These are phyloP conservation scores for Chrysemys picta DNA, from an alignment of 2,113 vertebrate genomes.

Conservation along the genomic window DNA sequence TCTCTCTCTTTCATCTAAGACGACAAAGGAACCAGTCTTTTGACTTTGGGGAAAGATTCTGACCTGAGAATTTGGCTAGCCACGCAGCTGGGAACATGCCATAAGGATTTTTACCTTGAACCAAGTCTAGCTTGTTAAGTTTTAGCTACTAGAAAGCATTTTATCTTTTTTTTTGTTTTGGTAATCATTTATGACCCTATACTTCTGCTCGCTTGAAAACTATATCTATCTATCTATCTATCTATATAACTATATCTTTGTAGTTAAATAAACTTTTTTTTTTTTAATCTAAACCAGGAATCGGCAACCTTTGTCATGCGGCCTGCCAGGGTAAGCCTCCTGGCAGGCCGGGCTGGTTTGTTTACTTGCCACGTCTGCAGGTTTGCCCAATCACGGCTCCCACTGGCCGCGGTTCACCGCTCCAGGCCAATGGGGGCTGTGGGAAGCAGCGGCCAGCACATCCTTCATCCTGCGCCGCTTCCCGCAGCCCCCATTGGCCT, in stretches of 20 bases:
- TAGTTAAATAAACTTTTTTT: background rate
- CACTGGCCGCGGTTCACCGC: too few species aligned
- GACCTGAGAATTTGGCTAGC: background rate
- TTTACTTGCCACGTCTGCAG: too few species aligned
- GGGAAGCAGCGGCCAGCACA: too few species aligned
- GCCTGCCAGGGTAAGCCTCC: too few species aligned
- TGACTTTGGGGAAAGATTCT: background rate
- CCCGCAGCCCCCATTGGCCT: too few species aligned
- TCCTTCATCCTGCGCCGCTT: too few species aligned
- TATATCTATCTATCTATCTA: background rate
- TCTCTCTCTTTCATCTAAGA: background rate
- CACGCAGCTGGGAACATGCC: background rate
- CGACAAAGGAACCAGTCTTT: background rate
- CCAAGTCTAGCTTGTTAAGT: background rate
- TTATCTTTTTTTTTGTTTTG: background rate
- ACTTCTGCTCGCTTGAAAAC: background rate
- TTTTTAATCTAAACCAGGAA: background rate
- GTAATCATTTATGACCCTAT: background rate
- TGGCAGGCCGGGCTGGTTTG: too few species aligned
- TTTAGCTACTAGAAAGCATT: background rate
- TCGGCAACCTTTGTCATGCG: too few species aligned
- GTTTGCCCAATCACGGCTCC: too few species aligned
- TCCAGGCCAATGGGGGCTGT: too few species aligned
- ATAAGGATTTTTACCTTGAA: background rate
- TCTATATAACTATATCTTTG: background rate